Percentiles rank a stretch among this genome's conserved stretches.
These are phyloP conservation scores for Sminthurinus signatus DNA, from an alignment of 1,140 invertebrate genomes.

Conservation along the genomic window DNA sequence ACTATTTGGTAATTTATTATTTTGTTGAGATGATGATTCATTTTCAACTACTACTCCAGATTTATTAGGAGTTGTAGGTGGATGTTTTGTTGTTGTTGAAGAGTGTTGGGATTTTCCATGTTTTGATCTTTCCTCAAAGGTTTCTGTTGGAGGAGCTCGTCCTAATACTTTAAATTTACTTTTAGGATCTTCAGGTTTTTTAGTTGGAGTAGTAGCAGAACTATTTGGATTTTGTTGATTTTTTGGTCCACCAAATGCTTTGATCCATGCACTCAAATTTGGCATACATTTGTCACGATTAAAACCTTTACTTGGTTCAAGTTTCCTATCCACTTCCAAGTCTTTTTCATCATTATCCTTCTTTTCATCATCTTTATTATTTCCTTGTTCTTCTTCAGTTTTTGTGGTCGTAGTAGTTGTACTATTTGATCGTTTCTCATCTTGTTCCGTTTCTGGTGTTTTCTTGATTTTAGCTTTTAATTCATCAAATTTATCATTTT, in stretches of 20 bases:
- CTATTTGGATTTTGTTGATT: background rate
- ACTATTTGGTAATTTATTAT: too few relatives aligned
- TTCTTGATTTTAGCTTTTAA: conserved; percentile 4
- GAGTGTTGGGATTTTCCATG: background rate
- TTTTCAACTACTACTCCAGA: too few relatives aligned
- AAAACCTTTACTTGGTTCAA: conserved; percentile 45
- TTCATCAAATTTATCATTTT: conserved; percentile 7
- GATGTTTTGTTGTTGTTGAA: too few relatives aligned
- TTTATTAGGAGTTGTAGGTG: too few relatives aligned
- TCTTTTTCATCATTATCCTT: conserved; percentile 48
- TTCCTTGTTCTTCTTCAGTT: conserved; percentile 33
- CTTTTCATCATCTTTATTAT: conserved; percentile 38
- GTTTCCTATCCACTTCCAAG: conserved; percentile 45
- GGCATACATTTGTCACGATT: conserved; percentile 64
- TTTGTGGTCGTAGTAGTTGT: too few relatives aligned
- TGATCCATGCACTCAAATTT: conserved; percentile 82
- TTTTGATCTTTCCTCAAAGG: conserved; percentile 6
- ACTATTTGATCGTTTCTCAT: too few relatives aligned
- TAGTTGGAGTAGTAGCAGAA: background rate
- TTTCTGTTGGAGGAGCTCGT: conserved; percentile 15
- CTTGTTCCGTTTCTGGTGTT: background rate
- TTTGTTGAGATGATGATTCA: too few relatives aligned
- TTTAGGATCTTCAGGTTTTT: conserved; percentile 4
- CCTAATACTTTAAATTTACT: conserved; percentile 36
- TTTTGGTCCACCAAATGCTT: conserved; percentile 71